Evolutionary conservation across 1,140 invertebrate genomes (phyloP), one percentile per base, ranked within the genome.

Genomic region (Trypoxylus dichotomus): DNA sequence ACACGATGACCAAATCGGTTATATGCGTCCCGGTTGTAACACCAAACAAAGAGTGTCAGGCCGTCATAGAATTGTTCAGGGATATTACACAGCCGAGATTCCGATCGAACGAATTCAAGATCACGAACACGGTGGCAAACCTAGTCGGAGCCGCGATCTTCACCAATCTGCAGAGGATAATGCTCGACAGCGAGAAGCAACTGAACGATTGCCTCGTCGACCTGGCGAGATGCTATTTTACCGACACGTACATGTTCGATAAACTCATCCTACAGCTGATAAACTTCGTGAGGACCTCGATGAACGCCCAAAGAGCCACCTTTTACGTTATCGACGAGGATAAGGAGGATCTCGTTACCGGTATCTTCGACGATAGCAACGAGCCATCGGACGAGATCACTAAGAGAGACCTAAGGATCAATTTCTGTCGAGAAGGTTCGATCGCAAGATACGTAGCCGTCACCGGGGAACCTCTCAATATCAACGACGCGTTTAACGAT

Each of bases 91-190:
- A 86, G 25, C 71, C 77, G 37, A 60, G 77, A 2, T 82, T 78
- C 73, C 54, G 37, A n/a, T 72, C 79, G 37, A 32, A 76, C 25
- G 79, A 82, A 58, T 25, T 79, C 13, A 77, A 80, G 68, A 72
- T 80, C 2, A 80, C 87, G 84, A 85, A 84, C 13, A 80, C 84
- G 5, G 77, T 88, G 0, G 83, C 85, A 0, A 88, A 86, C 74
- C 89, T 88, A 88, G 85, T 88, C 0, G 88, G 88, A 7, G 85
- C 87, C 0, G 87, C 88, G 1, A 87, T 87, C 0, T 86, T 88
- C 63, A 87, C 88, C 77, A 87, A 87, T 0, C 83, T 85, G 54
- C 85, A 83, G 8, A 77, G 87, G 0, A 78, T 87, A 63, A 85
- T 84, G 5, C 80, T 88, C 8, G 85, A 87, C 79, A 83, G 86